phyloP scores from a whole-genome alignment of 2,797 vertebrate genomes.

The Alcedo quadribrachys region DNA sequence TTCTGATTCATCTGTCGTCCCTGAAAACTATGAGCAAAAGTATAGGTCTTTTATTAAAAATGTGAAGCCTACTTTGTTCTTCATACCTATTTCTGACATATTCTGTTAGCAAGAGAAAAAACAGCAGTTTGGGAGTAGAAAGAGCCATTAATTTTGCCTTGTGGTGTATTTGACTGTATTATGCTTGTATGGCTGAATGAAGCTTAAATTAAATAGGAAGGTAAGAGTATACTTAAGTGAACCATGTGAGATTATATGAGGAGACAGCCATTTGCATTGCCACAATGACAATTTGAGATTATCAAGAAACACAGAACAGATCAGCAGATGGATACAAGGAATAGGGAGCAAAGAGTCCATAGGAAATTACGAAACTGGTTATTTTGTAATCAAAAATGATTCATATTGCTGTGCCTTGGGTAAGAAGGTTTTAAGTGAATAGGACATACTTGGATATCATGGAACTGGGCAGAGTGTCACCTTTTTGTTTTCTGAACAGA shows the following conservation, averaged over 20 bases:
- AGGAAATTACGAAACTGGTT: background rate
- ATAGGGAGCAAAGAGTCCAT: background rate
- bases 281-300: background rate
- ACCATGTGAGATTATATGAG: background rate
- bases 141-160: background rate
- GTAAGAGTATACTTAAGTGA: background rate
- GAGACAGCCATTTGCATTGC: background rate
- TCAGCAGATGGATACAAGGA: background rate
- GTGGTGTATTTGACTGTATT: background rate
- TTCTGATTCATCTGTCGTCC: background rate
- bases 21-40: background rate
- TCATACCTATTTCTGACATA: background rate
- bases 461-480: background rate
- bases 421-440: background rate
- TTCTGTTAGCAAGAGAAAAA: background rate
- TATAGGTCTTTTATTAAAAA: background rate
- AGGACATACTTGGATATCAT: background rate
- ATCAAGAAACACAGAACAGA: background rate
- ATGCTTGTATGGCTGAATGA: background rate
- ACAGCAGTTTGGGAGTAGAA: background rate
- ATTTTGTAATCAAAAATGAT: background rate
- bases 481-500: background rate
- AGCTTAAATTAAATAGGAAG: background rate
- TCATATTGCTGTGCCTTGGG: background rate
- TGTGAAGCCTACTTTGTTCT: background rate